Conservation (phyloP, 2,113 vertebrate species). For the Menura novaehollandiae region DNA sequence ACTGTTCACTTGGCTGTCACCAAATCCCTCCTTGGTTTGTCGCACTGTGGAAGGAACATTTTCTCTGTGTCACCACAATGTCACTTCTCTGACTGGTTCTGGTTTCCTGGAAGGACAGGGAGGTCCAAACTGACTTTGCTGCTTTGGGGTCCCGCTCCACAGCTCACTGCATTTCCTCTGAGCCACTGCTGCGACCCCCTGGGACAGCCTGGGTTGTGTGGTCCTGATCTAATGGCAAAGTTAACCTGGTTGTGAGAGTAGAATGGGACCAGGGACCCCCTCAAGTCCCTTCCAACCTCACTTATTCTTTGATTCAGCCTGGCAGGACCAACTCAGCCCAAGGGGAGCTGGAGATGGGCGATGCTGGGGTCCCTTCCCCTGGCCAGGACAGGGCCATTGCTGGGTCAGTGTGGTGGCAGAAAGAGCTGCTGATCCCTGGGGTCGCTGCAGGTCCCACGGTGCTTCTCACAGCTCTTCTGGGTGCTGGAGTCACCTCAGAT, state of each 20-base stretch:
- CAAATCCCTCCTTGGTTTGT: not conserved
- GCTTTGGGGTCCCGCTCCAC: not conserved
- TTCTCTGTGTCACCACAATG: not conserved
- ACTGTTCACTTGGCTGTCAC: not conserved
- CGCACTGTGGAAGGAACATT: not conserved
- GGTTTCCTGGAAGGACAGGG: not conserved
- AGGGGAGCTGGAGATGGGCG: not conserved
- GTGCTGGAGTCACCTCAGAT: not conserved
- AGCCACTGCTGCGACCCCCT: not conserved
- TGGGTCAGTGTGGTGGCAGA: not conserved
- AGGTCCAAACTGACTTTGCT: not conserved
- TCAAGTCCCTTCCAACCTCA: not conserved
- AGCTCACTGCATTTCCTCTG: not conserved
- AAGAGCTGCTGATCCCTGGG: not conserved
- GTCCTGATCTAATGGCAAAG: not conserved
- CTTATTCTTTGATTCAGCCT: not conserved
- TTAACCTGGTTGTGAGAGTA: not conserved
- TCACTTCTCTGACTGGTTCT: not conserved
- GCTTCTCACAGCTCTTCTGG: not conserved
- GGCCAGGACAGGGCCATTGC: not conserved
- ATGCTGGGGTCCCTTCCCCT: accelerated
- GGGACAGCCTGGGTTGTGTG: not conserved
- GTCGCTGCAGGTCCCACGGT: not conserved
- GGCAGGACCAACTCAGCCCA: not conserved
- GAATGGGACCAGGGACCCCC: not conserved